phyloP scores from a whole-genome alignment of 2,113 vertebrate genomes.

The zebrafish (Danio rerio) region GRCz12tu NC_133190.1:40976501-40977000 shows the following conservation, averaged over 20 bases:
- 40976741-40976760: neutral
- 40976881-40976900: neutral
- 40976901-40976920: neutral
- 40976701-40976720: neutral
- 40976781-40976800: neutral
- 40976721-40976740: too few species aligned
- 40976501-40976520: too few species aligned
- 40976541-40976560: too few species aligned
- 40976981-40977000: slow-evolving; percentile 98
- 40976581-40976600: too few species aligned
- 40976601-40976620: too few species aligned
- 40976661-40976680: too few species aligned
- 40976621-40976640: too few species aligned
- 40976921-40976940: neutral
- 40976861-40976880: neutral
- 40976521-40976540: too few species aligned
- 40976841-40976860: neutral
- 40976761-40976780: neutral
- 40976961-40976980: slow-evolving; percentile 98
- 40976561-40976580: too few species aligned
- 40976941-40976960: slow-evolving; percentile 93
- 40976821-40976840: neutral
- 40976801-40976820: neutral
- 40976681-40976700: too few species aligned
- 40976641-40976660: too few species aligned